Evolutionary conservation across 2,888 invertebrate species (phyloP), one percentile per base, ranked within the genome.

Genomic region (Acanthoscelides obtectus): DNA sequence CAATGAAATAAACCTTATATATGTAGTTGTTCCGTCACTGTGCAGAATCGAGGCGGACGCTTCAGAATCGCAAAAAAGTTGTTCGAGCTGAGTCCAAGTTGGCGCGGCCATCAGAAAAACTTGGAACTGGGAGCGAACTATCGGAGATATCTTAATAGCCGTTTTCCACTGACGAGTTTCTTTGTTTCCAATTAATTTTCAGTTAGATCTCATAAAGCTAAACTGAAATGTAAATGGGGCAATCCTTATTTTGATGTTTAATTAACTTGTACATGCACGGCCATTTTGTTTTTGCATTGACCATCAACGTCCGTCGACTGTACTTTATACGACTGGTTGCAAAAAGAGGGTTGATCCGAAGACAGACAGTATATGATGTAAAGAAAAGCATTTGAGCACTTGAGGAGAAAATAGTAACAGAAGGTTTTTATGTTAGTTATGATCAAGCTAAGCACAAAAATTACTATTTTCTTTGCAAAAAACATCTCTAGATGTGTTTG

Each of bases 111-210:
- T 45, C 45, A 45, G 45, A 45, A 45, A 45, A 45, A 45, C 45
- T 45, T 45, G 45, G 45, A 45, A 45, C 45, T 45, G 3, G 45
- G 45, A 67, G 69, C 66, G 66, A 72, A 72, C 71, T 74, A 75
- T 72, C 72, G 71, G 65, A 73, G 75, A 77, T 78, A 78, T 75
- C 75, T 77, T 76, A 75, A 77, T 77, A 75, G 75, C 73, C 73
- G 75, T 75, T 77, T 75, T 73, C 72, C 72, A 71, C 66, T 70
- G 73, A 76, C 76, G 72, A 75, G 76, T 75, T 77, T 77, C 75
- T 75, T 76, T 77, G 76, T 76, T 74, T 75, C 75, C 74, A 78
- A 78, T 78, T 77, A 77, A 78, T 78, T 77, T 74, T 45, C 45
- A 45, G 45, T 45, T 45, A 45, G 45, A 45, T 45, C 45, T 45